These are phyloP conservation scores for Perithous albicinctus DNA, from an alignment of 2,888 invertebrate species.

Conservation along the genomic window DNA sequence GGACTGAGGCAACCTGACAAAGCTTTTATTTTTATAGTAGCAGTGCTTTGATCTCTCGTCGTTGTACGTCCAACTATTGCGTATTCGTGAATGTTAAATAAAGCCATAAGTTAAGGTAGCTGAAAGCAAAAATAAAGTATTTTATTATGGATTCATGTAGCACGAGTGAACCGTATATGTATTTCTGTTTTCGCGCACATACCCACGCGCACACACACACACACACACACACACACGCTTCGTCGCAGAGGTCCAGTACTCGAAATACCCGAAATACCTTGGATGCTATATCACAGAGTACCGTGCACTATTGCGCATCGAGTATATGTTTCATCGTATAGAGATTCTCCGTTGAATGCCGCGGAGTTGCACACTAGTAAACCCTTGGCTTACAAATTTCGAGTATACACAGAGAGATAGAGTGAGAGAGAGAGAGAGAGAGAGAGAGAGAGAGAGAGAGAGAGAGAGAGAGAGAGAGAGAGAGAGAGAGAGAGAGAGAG, in stretches of 20 bases:
- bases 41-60: background rate
- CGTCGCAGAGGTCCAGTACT: background rate
- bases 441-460: too few species aligned
- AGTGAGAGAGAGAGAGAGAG: too few species aligned
- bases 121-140: slow-evolving; percentile 1
- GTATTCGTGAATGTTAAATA: slow-evolving; percentile 2
- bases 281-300: slow-evolving; percentile 5
- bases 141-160: background rate
- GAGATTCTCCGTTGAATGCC: slow-evolving; percentile 48
- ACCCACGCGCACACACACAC: too few species aligned
- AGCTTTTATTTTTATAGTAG: slow-evolving; percentile 16
- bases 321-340: slow-evolving; percentile 39
- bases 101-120: background rate
- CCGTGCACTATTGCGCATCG: background rate
- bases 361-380: slow-evolving; percentile 41
- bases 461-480: too few species aligned
- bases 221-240: slow-evolving; percentile 6
- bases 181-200: slow-evolving; percentile 34
- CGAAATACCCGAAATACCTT: slow-evolving; percentile 30
- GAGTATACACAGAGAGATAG: slow-evolving; percentile 8
- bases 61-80: background rate
- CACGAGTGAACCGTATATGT: background rate
- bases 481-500: too few species aligned
- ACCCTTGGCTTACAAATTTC: slow-evolving; percentile 55
- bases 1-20: background rate